Evolutionary conservation across 2,797 vertebrate genomes (phyloP), one percentile per base, ranked within the genome.

Genomic region (Argentina silus): DNA sequence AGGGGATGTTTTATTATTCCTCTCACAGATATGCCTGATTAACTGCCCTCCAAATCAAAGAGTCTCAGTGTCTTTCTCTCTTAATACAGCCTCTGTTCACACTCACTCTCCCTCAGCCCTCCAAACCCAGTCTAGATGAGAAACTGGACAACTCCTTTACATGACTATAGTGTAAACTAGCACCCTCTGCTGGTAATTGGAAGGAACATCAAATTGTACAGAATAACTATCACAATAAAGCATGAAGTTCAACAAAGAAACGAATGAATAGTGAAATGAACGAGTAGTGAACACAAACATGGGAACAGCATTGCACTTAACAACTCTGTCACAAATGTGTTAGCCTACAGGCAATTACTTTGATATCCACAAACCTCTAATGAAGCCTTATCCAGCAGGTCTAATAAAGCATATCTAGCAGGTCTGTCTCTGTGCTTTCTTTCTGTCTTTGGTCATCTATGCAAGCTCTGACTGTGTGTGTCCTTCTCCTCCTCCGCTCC

Each of bases 1-100:
- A 86, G 85, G 80, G 77, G 70, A 81, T 72, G 36, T 63, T 65
- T 93, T 81, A 75, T 44, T 85, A 92, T 91, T 91, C 90, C 67
- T 48, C 56, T 83, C 88, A 87, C 87, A 79, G 55, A 27, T 45
- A 3, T 63, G 47, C 73, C 77, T 78, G 81, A 83, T 67, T 83
- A 79, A 86, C 77, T 36, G 77, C 79, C 81, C 87, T 75, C 68
- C 57, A 65, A 75, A 79, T 89, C 84, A 92, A 88, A 92, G 87
- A 90, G 88, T 84, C 70, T 77, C 89, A 78, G 81, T 92, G 90
- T 90, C 81, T 79, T 62, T 63, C 67, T 73, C 80, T 69, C 73
- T 88, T 86, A 90, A 86, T 85, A 83, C 81, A 69, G 55, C 72
- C 84, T 88, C 85, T 87, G 83, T 89, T 69, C 78, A 72, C 74